Conservation (phyloP, 2,113 vertebrate genomes). For the Empidonax traillii region DNA sequence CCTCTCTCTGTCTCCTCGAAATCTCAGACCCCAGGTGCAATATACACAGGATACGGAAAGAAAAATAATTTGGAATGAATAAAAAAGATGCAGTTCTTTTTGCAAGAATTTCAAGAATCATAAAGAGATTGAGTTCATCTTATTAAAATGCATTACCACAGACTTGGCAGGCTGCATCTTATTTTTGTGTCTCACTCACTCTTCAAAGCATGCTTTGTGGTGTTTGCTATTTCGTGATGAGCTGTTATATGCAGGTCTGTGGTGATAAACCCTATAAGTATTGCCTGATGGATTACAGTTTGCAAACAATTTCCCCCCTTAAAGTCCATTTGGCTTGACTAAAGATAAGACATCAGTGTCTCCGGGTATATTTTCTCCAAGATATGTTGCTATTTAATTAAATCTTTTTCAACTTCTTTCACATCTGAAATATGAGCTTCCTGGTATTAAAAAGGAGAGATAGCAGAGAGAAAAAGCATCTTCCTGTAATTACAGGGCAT, state of each 20-base stretch:
- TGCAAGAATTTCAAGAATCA: background rate
- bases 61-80: background rate
- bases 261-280: background rate
- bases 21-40: background rate
- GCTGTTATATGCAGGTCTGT: background rate
- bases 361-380: background rate
- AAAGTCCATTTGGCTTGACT: constrained; percentile 30
- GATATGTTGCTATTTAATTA: constrained; percentile 44
- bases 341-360: constrained; percentile 25
- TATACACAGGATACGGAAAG: background rate
- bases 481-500: constrained; percentile 32
- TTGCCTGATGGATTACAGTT: constrained; percentile 33
- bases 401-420: constrained; percentile 46
- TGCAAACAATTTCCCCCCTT: background rate
- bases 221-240: background rate
- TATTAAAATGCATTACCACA: background rate
- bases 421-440: constrained; percentile 40
- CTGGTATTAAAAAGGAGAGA: constrained; percentile 2
- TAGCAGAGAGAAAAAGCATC: background rate
- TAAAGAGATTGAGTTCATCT: background rate
- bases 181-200: background rate
- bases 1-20: background rate
- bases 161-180: background rate
- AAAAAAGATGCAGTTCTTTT: background rate
- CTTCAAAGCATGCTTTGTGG: background rate